Evolutionary conservation across 2,113 vertebrate genomes (phyloP), one percentile per base, ranked within the genome.

Genomic region (Embiotoca jacksoni): DNA sequence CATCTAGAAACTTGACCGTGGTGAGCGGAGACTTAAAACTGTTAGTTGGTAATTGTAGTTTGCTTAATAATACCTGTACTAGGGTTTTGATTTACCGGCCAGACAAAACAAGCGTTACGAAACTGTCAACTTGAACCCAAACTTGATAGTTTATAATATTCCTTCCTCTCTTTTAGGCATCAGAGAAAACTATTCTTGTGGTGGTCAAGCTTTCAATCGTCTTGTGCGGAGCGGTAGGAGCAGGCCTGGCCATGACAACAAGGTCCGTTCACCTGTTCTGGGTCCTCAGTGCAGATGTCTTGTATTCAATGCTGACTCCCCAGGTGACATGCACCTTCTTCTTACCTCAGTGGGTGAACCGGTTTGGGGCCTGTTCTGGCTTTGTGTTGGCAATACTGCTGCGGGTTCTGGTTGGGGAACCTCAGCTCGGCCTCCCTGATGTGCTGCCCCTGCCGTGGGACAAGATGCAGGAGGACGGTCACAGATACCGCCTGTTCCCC

Each of bases 281-380:
- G 94, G 87, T 95, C 60, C 44, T 95, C 62, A 92, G 94, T 0
- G 87, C 90, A 4, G 95, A 95, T 41, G 73, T 96, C 52, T 78
- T 94, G 9, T 95, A 95, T 0, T 78, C 91, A 0, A 67, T 95
- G 39, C 82, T 95, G 35, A 91, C 93, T 41, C 91, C 95, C 1
- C 95, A 96, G 75, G 87, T 96, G 55, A 93, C 89, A 15, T 95
- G 94, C 0, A 83, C 7, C 61, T 79, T 86, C 5, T 83, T 91
- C 33, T 89, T 95, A 3, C n/a, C 88, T 85, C 32, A 41, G 46
- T 79, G 66, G 59, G 77, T 75, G 0, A 95, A 96, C 55, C 44
- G 76, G 5, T 94, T 94, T 0, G 93, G 95, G 5, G 94, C 94
- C 0, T 89, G 85, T 7, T 83, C 78, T 0, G 94, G 94, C 13